Percentiles rank a stretch among this genome's conserved stretches.
phyloP scores from a whole-genome alignment of 2,888 invertebrate genomes.

The Phania funesta region DNA sequence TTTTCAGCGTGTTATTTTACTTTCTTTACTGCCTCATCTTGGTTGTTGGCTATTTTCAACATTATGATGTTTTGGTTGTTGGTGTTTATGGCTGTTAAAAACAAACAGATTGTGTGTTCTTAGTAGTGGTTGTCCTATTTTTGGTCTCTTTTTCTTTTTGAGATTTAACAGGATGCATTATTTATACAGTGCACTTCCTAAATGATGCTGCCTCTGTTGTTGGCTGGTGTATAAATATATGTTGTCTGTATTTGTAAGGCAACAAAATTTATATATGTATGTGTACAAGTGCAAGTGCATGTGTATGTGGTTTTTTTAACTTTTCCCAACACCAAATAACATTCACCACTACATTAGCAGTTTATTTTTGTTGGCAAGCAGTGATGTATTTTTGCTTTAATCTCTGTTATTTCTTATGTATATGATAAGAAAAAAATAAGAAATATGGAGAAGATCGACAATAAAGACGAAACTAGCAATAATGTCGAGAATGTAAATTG shows the following conservation, averaged over 20 bases:
- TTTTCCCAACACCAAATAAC: slow-evolving; percentile 36
- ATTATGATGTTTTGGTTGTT: slow-evolving; percentile 36
- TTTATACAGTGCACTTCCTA: slow-evolving; percentile 49
- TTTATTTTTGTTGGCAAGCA: slow-evolving; percentile 44
- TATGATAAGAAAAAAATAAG: background rate
- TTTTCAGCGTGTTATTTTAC: background rate
- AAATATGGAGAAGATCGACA: slow-evolving; percentile 13
- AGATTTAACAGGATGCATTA: slow-evolving; percentile 58
- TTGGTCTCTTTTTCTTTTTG: slow-evolving; percentile 12
- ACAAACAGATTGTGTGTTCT: slow-evolving; percentile 28
- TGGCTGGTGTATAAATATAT: slow-evolving; percentile 48
- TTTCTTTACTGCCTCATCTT: background rate
- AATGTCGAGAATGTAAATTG: background rate
- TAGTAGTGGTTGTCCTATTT: slow-evolving; percentile 12
- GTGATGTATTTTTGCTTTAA: slow-evolving; percentile 32
- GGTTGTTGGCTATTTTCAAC: slow-evolving; percentile 33
- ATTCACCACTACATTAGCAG: slow-evolving; percentile 56
- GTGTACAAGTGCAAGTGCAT: background rate
- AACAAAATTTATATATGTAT: background rate
- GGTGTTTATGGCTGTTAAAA: slow-evolving; percentile 46
- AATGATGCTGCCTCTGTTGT: slow-evolving; percentile 9
- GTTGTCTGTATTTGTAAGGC: slow-evolving; percentile 31
- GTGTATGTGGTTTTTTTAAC: background rate
- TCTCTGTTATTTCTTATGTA: slow-evolving; percentile 22
- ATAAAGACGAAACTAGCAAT: slow-evolving; percentile 16